Percentiles rank a stretch among this genome's conserved stretches.
phyloP scores from a whole-genome alignment of 2,797 vertebrate genomes.

The Psittacula echo region DNA sequence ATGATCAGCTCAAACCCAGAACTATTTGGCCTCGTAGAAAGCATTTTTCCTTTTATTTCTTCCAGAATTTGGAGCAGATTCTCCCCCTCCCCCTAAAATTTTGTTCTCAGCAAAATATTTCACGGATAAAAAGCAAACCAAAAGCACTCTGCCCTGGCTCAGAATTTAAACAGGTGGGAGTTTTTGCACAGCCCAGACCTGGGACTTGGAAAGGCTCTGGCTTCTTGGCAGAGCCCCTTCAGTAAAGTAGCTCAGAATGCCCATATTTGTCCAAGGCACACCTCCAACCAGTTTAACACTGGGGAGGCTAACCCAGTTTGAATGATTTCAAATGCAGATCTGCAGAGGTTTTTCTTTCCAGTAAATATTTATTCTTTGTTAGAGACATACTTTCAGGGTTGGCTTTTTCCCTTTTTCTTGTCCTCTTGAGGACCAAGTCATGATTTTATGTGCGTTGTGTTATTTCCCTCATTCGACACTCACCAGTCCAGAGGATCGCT shows the following conservation, averaged over 20 bases:
- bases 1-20: not conserved
- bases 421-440: not conserved
- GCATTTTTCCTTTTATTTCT: slow-evolving; percentile 63
- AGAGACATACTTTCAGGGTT: not conserved
- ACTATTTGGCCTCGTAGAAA: not conserved
- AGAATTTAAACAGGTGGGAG: slow-evolving; percentile 23
- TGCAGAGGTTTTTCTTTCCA: not conserved
- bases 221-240: not conserved
- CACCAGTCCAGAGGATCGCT: not conserved
- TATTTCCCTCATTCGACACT: not conserved
- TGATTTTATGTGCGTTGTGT: not conserved
- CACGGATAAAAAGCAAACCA: slow-evolving; percentile 43
- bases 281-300: slow-evolving; percentile 1
- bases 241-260: not conserved
- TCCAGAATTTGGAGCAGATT: slow-evolving; percentile 58
- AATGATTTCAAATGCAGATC: not conserved
- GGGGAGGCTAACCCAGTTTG: not conserved
- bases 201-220: slow-evolving; percentile 33
- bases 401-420: not conserved
- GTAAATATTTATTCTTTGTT: not conserved
- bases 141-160: slow-evolving; percentile 44
- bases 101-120: slow-evolving; percentile 45
- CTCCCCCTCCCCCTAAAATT: slow-evolving; percentile 19
- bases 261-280: not conserved
- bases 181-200: slow-evolving; percentile 44